These are phyloP conservation scores for Druon quercuslanigerum DNA, from an alignment of 1,140 invertebrate species.

Conservation along the genomic window DNA sequence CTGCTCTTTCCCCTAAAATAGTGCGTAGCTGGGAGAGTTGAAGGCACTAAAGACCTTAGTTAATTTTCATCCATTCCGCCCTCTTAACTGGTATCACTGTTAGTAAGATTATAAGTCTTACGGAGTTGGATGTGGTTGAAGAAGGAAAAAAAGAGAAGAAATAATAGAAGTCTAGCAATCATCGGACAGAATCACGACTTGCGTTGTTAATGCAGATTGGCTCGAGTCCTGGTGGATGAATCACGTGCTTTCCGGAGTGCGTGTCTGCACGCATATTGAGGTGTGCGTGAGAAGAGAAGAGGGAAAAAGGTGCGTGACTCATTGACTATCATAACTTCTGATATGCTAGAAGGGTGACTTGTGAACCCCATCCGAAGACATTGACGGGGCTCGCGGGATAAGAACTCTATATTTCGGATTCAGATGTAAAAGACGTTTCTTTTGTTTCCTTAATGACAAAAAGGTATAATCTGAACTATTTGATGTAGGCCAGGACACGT, in stretches of 20 bases:
- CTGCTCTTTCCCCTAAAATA: too few species aligned
- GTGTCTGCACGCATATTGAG: conserved; percentile 60
- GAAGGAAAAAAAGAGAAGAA: conserved; percentile 7
- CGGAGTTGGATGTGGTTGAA: not conserved
- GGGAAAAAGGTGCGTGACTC: conserved; percentile 44
- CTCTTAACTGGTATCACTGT: too few species aligned
- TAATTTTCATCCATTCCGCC: too few species aligned
- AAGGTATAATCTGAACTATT: too few species aligned
- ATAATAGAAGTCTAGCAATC: conserved; percentile 33
- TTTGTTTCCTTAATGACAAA: too few species aligned
- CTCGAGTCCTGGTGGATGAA: conserved; percentile 57
- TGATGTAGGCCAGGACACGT: too few species aligned
- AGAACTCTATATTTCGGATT: too few species aligned
- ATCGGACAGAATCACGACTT: conserved; percentile 44
- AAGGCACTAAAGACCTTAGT: too few species aligned
- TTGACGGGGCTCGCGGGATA: not conserved
- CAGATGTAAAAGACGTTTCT: too few species aligned
- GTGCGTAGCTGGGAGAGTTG: too few species aligned
- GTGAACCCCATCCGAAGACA: conserved; percentile 5
- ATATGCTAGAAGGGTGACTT: conserved; percentile 10
- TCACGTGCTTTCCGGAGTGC: conserved; percentile 65
- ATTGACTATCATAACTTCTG: conserved; percentile 31
- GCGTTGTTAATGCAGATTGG: conserved; percentile 59
- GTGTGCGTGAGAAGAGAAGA: conserved; percentile 32
- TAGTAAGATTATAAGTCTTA: not conserved